Base-by-base conservation (phyloP, 2,113 vertebrate genomes). In the Leptodactylus fuscus region DNA sequence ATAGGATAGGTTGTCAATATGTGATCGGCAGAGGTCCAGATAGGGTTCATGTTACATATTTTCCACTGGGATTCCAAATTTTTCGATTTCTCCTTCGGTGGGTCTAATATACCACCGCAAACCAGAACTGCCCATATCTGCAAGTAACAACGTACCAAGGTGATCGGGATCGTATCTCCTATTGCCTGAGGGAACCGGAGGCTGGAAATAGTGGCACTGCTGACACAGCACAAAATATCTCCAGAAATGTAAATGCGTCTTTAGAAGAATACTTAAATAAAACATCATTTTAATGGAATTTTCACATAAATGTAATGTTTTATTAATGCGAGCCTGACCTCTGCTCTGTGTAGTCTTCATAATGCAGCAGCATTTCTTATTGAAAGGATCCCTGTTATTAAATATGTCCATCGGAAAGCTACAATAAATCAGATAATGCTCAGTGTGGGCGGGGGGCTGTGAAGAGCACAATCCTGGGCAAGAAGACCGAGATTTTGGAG, bases 281-380 rank as follows among this genome's bases (percentile, higher is more conserved):
- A 80, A 80, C 77, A 80, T 80, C 4, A 44, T 80, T 79, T 80
- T 80, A 80, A 80, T 80, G 77, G 77, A 80, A 80, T 80, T 80
- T 80, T 62, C 77, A 44, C 53, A 80, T 41, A 80, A 80, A 80
- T 80, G 53, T 29, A 10, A 80, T 80, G 77, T 80, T 80, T 80
- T 80, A 80, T 80, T 80, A 80, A 80, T 80, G 77, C 7, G 5
- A 22, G 34, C 36, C 77, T 78, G 77, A 80, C 77, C 77, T 80
- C 77, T 62, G 27, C 34, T 27, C 53, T 80, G 53, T 27, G 60
- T 29, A 80, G 77, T 80, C 20, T 80, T 60, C 34, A 41, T 53
- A 80, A 41, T 80, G 77, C 55, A 80, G 53, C 77, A 60, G 77
- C 53, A 60, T 44, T 80, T 62, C n/a, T 80, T 80, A 80, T 80